Conservation (phyloP, 2,888 invertebrate species). For the Trichogramma dendrolimi region DNA sequence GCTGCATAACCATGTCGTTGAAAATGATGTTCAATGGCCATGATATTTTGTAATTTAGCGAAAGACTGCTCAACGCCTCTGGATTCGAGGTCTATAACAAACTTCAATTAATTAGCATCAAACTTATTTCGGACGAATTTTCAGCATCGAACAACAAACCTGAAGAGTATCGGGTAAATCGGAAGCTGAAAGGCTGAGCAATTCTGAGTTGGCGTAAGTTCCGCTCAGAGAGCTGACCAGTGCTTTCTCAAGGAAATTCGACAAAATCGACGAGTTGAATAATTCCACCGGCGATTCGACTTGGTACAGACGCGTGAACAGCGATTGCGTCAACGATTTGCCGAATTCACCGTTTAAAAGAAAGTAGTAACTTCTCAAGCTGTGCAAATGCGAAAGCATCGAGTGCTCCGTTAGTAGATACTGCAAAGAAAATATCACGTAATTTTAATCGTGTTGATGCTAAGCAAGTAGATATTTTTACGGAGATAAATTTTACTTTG, state of each 20-base stretch:
- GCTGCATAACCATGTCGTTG: slow-evolving; percentile 65
- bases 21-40: slow-evolving; percentile 79
- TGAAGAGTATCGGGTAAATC: slow-evolving; percentile 41
- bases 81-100: slow-evolving; percentile 52
- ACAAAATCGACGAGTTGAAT: slow-evolving; percentile 66
- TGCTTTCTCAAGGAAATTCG: slow-evolving; percentile 67
- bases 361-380: slow-evolving; percentile 74
- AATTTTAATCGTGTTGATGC: neutral
- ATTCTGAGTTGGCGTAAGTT: slow-evolving; percentile 44
- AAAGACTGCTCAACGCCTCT: slow-evolving; percentile 65
- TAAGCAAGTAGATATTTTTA: too few species aligned
- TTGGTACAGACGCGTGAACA: slow-evolving; percentile 66
- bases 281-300: slow-evolving; percentile 64
- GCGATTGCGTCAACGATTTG: slow-evolving; percentile 65
- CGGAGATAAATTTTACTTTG: slow-evolving; percentile 43
- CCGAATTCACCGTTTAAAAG: slow-evolving; percentile 77
- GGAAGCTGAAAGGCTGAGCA: slow-evolving; percentile 43
- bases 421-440: slow-evolving; percentile 5
- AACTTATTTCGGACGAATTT: neutral
- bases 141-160: slow-evolving; percentile 45
- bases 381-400: slow-evolving; percentile 67
- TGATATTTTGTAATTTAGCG: slow-evolving; percentile 65
- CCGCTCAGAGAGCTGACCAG: slow-evolving; percentile 62
- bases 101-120: slow-evolving; percentile 6
- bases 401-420: slow-evolving; percentile 65